Evolutionary conservation across 2,113 vertebrate species (phyloP).

Genomic region (Malurus elegans): DNA sequence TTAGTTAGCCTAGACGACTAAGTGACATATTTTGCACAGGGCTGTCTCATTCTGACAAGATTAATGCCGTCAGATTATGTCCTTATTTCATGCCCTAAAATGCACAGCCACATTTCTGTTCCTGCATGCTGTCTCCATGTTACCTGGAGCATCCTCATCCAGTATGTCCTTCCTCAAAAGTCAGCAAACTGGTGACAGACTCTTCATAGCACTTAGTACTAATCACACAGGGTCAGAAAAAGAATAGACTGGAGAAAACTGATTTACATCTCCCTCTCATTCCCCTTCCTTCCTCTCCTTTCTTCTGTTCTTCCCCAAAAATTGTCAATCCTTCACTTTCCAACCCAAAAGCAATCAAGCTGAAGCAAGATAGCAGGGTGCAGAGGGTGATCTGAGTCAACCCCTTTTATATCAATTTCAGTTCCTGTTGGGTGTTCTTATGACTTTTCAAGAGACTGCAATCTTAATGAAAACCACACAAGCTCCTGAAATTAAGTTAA

Average conservation of each 20-base stretch:
- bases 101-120: background rate
- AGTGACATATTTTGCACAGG: background rate
- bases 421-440: constrained; percentile 68
- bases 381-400: constrained; percentile 24
- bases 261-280: background rate
- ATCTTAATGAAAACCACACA: constrained; percentile 80
- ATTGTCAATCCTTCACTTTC: background rate
- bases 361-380: background rate
- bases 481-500: constrained; percentile 76
- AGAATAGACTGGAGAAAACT: background rate
- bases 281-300: background rate
- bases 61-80: background rate
- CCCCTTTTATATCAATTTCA: constrained; percentile 57
- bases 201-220: background rate
- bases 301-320: background rate
- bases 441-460: constrained; percentile 75
- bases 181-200: background rate
- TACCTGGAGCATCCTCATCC: background rate
- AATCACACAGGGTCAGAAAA: background rate
- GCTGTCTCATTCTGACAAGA: background rate
- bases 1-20: background rate
- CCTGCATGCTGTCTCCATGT: background rate
- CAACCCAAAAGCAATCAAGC: background rate
- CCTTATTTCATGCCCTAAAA: background rate
- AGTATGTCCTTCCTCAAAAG: background rate